Base-by-base conservation (phyloP, 2,797 vertebrate genomes). In the Microhierax caerulescens region DNA sequence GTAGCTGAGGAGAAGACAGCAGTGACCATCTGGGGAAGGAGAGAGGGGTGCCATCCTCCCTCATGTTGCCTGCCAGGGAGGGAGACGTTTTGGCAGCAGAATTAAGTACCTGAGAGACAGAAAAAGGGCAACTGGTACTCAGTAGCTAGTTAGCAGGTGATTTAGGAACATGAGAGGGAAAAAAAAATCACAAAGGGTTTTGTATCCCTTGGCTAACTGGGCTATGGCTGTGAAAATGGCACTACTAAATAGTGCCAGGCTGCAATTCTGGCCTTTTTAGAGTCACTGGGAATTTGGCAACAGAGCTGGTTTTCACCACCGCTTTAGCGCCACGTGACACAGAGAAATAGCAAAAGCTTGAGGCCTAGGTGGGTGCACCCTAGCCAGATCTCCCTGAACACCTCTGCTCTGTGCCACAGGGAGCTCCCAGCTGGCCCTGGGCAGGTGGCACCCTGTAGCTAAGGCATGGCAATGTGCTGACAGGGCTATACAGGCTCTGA, bases 1-100 rank as follows among this genome's bases (percentile, higher is more conserved):
- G 95, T 94, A 94, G 68, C 56, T 90, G 84, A 95, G 64, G 84
- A 95, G 64, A 53, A 96, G 93, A 95, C 20, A 78, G 90, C 85
- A 95, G 73, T 90, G 94, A 93, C 96, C 96, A 92, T 89, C 88
- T 88, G 91, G 84, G 91, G 80, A 95, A 93, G 75, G 86, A 88
- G 60, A 93, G 70, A 84, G 72, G 43, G 47, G 53, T 85, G 78
- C 59, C 47, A 74, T 91, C 65, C 64, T 93, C 82, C 32, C 41
- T 93, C 81, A 21, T 25, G 22, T 17, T 77, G 88, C 53, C 73
- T 93, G 78, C 78, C 56, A 64, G 60, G 36, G 30, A 92, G 50
- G 84, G 84, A 94, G 68, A 87, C 0, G 0, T 88, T 92, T 80
- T 96, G 88, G 88, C 90, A 88, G 61, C 45, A 95, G 72, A 86